Base-by-base conservation (phyloP, 2,888 invertebrate genomes). In the Azorinus chamasolen region DNA sequence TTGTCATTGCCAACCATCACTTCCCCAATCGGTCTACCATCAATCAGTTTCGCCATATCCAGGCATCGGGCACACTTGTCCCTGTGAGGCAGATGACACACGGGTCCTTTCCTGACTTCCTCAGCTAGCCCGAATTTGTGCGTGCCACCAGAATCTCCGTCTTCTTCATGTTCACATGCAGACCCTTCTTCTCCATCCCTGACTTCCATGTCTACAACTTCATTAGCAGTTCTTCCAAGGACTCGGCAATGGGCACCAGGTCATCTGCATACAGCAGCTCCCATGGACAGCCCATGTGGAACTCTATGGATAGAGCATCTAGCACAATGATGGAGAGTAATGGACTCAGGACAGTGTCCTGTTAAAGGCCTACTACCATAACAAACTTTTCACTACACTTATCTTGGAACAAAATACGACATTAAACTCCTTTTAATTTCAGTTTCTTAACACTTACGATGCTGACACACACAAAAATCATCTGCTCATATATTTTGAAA, bases 201-300 rank as follows among this genome's bases (percentile, higher is more conserved):
- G 10, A 16, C 16, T 41, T 41, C 41, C 41, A 41, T 41, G 41
- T 41, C 16, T 41, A 8, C 41, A 41, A 16, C 10, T 16, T 8
- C 16, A 12, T 41, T 16, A 12, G 8, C 10, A 41, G 41, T 41
- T 8, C 10, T 16, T 41, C 41, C 10, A 41, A 12, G 10, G 41
- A 41, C 16, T 8, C 16, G 14, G 8, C 41, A 41, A 41, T 41
- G n/a, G n/a, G n/a, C n/a, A n/a, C n/a, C n/a, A n/a, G n/a, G n/a
- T n/a, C n/a, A n/a, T n/a, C n/a, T n/a, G 41, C 41, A 41, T 41
- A 41, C 10, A 41, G 41, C 41, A 41, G 41, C 41, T 41, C 41
- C 41, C 41, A 41, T 12, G 41, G 41, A 41, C 41, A 41, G 14
- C 41, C 16, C 10, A 41, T 41, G 41, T 16, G 41, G 14, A 12